Base-by-base conservation (phyloP, 2,113 vertebrate genomes). In the Haemorhous mexicanus region DNA sequence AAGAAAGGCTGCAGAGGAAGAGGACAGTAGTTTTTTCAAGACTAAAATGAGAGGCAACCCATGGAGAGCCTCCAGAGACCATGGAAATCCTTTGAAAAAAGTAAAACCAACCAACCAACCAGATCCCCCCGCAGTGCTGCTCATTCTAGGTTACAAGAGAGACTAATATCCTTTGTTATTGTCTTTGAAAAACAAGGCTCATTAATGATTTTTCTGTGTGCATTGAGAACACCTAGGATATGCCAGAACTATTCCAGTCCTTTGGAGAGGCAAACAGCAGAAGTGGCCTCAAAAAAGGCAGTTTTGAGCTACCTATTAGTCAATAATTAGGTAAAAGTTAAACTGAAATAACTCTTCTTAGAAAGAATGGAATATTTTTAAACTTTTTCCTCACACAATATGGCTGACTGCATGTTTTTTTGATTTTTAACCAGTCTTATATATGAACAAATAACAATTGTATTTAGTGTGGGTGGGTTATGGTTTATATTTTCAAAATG, bases 71-170 rank as follows among this genome's bases (percentile, higher is more conserved):
- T 79, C 21, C 56, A 53, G 52, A 85, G 37, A 49, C 5, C 35
- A 16, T 1, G 0, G 2, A 75, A 9, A 3, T 62, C 21, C 16
- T 70, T 16, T 61, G 8, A 3, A 24, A 73, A 68, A 33, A 20
- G 8, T 32, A 19, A 85, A 82, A 22, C 3, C 1, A 44, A 30
- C 2, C 6, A 70, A 18, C 3, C 1, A 43, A 33, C 1, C 3
- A 69, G 13, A 10, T 3, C 5, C 5, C 16, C 16, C 3, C 4
- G 7, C 6, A 37, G 1, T 53, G 9, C 19, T 70, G 8, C 21
- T 77, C 53, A 16, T 69, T 74, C 8, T 32, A 41, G 10, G 9
- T 50, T 63, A 47, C 2, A 11, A 16, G 10, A n/a, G 26, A 68
- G 4, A 17, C 0, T 41, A 41, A 58, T 35, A 21, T 2, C 23